Evolutionary conservation across 2,888 invertebrate species (phyloP).

Genomic region (Julus scandinavius): DNA sequence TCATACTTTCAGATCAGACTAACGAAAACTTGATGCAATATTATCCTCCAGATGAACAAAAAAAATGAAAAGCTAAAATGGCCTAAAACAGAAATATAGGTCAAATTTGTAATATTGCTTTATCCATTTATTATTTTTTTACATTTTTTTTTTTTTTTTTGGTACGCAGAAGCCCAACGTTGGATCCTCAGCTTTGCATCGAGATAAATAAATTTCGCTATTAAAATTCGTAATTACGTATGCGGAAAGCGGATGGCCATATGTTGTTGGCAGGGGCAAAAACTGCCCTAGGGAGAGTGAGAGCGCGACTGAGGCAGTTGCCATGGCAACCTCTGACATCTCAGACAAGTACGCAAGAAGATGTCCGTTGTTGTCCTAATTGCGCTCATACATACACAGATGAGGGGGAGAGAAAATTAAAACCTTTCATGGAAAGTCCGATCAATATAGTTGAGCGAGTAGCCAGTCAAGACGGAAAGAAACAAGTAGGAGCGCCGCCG

Average conservation of each 20-base stretch:
- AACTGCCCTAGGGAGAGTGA: conserved; percentile 41
- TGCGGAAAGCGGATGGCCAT: conserved; percentile 33
- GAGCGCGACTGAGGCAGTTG: conserved; percentile 5
- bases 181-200: not conserved
- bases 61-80: not conserved
- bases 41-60: too few relatives aligned
- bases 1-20: too few relatives aligned
- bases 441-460: conserved; percentile 24
- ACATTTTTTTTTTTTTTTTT: not conserved
- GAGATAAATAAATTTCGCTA: not conserved
- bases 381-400: conserved; percentile 39
- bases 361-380: conserved; percentile 42
- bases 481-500: conserved; percentile 19
- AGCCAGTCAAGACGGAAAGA: conserved; percentile 30
- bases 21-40: too few relatives aligned
- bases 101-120: not conserved
- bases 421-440: conserved; percentile 48
- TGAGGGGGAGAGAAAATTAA: conserved; percentile 47
- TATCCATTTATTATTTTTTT: not conserved
- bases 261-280: conserved; percentile 39
- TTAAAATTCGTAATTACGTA: conserved; percentile 47
- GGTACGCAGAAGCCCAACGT: not conserved
- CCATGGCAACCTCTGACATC: conserved; percentile 39
- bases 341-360: conserved; percentile 34
- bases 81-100: not conserved